Conservation (phyloP, 2,797 vertebrate species). For the Agapornis canus region DNA sequence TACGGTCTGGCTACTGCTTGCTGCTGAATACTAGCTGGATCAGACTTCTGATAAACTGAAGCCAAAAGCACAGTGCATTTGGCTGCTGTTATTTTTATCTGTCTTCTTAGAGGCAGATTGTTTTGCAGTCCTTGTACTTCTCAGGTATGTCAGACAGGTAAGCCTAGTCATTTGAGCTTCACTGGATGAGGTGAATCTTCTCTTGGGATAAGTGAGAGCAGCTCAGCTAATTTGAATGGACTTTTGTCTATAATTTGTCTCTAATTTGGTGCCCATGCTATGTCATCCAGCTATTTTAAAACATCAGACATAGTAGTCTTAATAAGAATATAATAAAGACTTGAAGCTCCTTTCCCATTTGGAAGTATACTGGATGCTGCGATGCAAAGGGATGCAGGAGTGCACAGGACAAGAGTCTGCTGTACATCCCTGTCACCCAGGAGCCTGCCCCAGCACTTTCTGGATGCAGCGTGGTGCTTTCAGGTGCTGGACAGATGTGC, state of each 20-base stretch:
- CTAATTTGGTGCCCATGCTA: not conserved
- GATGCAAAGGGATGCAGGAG: not conserved
- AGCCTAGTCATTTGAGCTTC: not conserved
- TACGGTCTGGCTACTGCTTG: not conserved
- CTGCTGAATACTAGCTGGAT: not conserved
- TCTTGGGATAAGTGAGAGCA: not conserved
- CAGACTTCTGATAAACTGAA: not conserved
- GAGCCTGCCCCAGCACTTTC: not conserved
- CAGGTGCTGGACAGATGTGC: not conserved
- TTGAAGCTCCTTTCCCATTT: not conserved
- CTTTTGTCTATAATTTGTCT: not conserved
- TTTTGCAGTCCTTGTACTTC: not conserved
- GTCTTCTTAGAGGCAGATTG: not conserved
- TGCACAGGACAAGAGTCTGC: accelerated
- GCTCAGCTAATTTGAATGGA: not conserved
- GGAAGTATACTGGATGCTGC: not conserved
- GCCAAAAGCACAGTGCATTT: not conserved
- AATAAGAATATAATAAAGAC: not conserved
- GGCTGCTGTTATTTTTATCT: not conserved
- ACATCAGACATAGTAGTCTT: not conserved
- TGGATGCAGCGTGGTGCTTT: not conserved
- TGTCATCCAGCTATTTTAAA: not conserved
- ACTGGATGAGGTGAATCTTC: not conserved
- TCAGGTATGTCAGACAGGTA: not conserved
- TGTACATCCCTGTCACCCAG: not conserved